Conservation (phyloP, 2,888 invertebrate genomes). For the Volucella bombylans region DNA sequence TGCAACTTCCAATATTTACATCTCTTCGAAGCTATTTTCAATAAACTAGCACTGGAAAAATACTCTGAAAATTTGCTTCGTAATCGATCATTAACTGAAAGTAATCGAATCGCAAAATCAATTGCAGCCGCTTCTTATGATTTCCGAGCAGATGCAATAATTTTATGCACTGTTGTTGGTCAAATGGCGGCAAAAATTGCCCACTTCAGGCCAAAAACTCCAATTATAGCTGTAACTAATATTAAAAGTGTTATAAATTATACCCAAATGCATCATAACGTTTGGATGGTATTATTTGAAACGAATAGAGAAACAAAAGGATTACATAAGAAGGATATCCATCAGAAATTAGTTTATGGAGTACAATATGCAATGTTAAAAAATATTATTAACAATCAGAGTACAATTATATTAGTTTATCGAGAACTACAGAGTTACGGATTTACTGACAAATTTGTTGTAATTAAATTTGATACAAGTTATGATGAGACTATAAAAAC, state of each 20-base stretch:
- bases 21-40: conserved; percentile 74
- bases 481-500: conserved; percentile 68
- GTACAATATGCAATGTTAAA: conserved; percentile 76
- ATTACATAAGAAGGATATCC: conserved; percentile 74
- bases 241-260: conserved; percentile 77
- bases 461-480: conserved; percentile 76
- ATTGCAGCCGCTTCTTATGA: conserved; percentile 78
- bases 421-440: conserved; percentile 68
- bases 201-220: conserved; percentile 79
- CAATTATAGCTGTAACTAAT: conserved; percentile 78
- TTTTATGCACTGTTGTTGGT: conserved; percentile 78
- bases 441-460: conserved; percentile 78
- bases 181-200: conserved; percentile 79
- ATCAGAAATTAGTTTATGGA: conserved; percentile 76
- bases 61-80: conserved; percentile 25
- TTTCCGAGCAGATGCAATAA: conserved; percentile 77
- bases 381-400: conserved; percentile 68
- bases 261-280: conserved; percentile 77
- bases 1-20: conserved; percentile 53
- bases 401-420: conserved; percentile 78
- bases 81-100: conserved; percentile 77
- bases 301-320: neutral
- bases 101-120: conserved; percentile 78
- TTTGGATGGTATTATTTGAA: conserved; percentile 39
- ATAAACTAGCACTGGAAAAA: conserved; percentile 14